phyloP scores from a whole-genome alignment of 1,140 invertebrate genomes.

The Wasmannia auropunctata region DNA sequence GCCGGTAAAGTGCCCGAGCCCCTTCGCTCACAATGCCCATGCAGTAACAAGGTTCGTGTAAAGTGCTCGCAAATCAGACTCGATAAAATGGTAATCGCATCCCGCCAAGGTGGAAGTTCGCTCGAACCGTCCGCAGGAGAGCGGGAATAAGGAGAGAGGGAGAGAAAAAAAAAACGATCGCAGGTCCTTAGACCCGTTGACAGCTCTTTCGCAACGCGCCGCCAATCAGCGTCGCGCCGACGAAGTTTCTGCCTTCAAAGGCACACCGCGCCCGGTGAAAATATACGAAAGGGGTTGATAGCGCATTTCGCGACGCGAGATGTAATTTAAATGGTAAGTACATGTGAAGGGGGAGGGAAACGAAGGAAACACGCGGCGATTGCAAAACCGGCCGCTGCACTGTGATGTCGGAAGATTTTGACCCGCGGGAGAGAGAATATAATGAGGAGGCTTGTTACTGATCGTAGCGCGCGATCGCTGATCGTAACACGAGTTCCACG shows the following conservation, averaged over 20 bases:
- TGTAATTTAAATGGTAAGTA: neutral
- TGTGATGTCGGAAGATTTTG: neutral
- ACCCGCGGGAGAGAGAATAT: neutral
- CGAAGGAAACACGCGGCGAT: neutral
- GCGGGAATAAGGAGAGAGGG: neutral
- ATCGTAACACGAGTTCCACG: conserved; percentile 11
- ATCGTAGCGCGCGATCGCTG: neutral
- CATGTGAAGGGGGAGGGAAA: neutral
- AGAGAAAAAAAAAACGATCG: conserved; percentile 34
- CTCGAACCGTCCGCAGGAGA: neutral
- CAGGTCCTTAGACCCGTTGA: conserved; percentile 60
- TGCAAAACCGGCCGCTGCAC: too few relatives aligned
- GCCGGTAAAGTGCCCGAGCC: conserved; percentile 72
- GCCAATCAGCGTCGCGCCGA: conserved; percentile 61
- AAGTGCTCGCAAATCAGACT: conserved; percentile 82
- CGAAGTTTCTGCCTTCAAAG: conserved; percentile 53
- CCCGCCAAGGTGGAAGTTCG: conserved; percentile 62
- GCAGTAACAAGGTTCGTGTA: conserved; percentile 73
- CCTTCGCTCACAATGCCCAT: conserved; percentile 63
- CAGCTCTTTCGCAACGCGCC: conserved; percentile 68
- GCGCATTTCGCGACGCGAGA: neutral
- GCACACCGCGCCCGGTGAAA: conserved; percentile 36
- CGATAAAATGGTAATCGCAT: conserved; percentile 83
- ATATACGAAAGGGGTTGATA: conserved; percentile 39
- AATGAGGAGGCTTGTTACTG: conserved; percentile 1